phyloP scores from a whole-genome alignment of 2,888 invertebrate species.

The Andrena flavipes region DNA sequence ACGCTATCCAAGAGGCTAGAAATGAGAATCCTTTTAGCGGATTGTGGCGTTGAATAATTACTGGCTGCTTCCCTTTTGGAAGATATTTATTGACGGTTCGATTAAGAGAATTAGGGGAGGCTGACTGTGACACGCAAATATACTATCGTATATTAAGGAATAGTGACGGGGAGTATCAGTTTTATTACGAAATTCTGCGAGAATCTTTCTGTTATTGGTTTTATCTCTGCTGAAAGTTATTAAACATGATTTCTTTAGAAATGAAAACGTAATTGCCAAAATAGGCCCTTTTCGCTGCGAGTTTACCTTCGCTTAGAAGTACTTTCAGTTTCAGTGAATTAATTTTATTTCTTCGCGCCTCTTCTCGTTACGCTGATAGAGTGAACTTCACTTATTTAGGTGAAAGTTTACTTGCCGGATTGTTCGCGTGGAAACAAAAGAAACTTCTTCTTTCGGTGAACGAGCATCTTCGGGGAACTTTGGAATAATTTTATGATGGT shows the following conservation, averaged over 20 bases:
- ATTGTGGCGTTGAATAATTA: constrained; percentile 36
- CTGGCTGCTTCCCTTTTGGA: neutral
- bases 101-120: no score
- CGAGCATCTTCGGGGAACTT: constrained; percentile 1
- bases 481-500: constrained; percentile 43
- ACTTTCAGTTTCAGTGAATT: neutral
- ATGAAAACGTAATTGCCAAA: no score
- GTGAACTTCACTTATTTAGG: constrained; percentile 34
- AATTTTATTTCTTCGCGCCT: constrained; percentile 20
- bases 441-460: constrained; percentile 16
- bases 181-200: no score
- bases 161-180: no score
- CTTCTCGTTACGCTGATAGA: constrained; percentile 10
- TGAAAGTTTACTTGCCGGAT: constrained; percentile 21
- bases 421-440: constrained; percentile 30
- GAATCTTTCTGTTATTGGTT: no score
- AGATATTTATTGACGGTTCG: no score
- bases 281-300: neutral
- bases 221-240: no score
- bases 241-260: no score
- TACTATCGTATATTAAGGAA: no score
- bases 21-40: constrained; percentile 25
- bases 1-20: neutral
- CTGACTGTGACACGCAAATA: no score
- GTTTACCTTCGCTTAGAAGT: neutral